A percentile compares a stretch with the other conserved stretches of the same genome.
These are phyloP conservation scores for Indicator indicator DNA, from an alignment of 2,113 vertebrate genomes.

Conservation along the genomic window DNA sequence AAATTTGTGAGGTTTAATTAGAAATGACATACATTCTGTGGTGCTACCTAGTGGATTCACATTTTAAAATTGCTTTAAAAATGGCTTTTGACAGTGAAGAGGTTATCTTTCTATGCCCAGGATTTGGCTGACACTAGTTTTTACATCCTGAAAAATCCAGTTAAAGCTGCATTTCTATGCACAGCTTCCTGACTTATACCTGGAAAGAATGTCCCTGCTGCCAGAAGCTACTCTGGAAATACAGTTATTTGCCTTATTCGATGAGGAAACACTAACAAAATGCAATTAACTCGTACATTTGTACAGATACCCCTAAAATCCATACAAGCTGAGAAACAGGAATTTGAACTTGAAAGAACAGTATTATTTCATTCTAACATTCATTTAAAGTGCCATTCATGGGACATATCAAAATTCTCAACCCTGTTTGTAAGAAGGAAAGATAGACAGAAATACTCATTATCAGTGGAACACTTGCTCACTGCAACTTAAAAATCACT, in stretches of 20 bases:
- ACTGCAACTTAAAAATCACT: not conserved
- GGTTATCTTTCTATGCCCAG: not conserved
- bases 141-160: not conserved
- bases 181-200: not conserved
- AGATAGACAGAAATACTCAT: not conserved
- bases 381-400: not conserved
- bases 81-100: not conserved
- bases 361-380: not conserved
- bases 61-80: not conserved
- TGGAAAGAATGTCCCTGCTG: not conserved
- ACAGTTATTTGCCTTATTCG: not conserved
- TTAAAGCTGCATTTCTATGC: not conserved
- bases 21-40: not conserved
- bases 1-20: not conserved
- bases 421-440: not conserved
- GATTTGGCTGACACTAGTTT: not conserved
- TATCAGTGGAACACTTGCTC: not conserved
- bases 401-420: not conserved
- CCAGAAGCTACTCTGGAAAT: not conserved
- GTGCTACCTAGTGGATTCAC: not conserved
- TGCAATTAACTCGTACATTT: not conserved
- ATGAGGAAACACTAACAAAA: not conserved
- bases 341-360: not conserved
- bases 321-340: not conserved
- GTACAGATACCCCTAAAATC: not conserved